Evolutionary conservation across 2,113 vertebrate species (phyloP), one percentile per base, ranked within the genome.

Genomic region (Sinocyclocheilus anophthalmus): DNA sequence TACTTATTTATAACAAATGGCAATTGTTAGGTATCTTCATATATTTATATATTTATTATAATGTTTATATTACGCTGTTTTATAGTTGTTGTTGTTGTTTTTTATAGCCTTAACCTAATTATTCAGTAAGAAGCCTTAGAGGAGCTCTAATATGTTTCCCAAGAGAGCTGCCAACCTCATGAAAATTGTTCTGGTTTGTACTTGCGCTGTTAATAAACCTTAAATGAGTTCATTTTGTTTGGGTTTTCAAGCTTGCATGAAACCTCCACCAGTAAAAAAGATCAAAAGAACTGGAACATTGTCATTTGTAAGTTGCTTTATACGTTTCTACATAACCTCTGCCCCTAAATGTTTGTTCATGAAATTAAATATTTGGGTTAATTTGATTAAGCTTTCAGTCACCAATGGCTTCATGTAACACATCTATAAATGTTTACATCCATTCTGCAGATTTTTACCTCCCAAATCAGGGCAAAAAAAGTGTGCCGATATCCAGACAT

Each of bases 11-110:
- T 77, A 53, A 82, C 22, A 82, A 22, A 53, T 33, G 45, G 12
- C 45, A 70, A 53, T 8, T 20, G 80, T 26, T 53, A 69, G 33
- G 16, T 65, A 48, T 67, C 9, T 82, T 22, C 65, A 63, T 67
- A 70, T 83, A 83, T 83, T 20, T 83, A 84, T 85, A 79, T 80
- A 87, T 80, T 67, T 45, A 53, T 76, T 88, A 24, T 85, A 57
- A 83, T 84, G 84, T 67, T 85, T 61, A 45, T 82, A 42, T 85
- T 39, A 20, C 33, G 26, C 76, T 33, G 24, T 77, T 55, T 77
- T 33, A 33, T 20, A 30, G 75, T 24, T 42, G 7, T 42, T 42
- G 8, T 37, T 33, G 8, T 37, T 33, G 2, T 33, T 83, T 86
- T 84, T 79, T 72, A 73, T 9, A 57, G 79, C 22, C 30, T 67